Evolutionary conservation across 2,113 vertebrate species (phyloP).

Genomic region (Sinocyclocheilus grahami): DNA sequence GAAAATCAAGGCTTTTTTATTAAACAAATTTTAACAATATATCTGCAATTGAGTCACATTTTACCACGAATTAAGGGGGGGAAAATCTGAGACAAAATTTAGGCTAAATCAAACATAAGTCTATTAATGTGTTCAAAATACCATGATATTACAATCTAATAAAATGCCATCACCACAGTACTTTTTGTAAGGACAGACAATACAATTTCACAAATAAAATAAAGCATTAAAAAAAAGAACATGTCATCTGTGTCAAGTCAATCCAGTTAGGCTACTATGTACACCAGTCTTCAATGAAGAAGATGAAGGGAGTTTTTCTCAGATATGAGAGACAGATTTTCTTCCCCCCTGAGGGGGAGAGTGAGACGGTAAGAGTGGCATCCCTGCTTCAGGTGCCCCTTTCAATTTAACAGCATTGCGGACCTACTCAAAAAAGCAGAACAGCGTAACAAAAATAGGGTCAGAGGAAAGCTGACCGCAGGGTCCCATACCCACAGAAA

Average conservation of each 20-base stretch:
- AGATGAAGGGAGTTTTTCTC: conserved; percentile 8
- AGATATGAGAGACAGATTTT: not conserved
- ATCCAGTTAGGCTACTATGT: not conserved
- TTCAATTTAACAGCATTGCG: conserved; percentile 44
- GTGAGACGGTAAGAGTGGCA: not conserved
- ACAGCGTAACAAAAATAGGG: not conserved
- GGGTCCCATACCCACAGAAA: conserved; percentile 28
- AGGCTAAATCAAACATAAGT: too few species aligned
- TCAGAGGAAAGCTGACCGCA: not conserved
- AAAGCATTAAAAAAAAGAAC: not conserved
- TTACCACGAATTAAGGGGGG: too few species aligned
- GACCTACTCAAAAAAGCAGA: conserved; percentile 35
- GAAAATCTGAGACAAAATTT: too few species aligned
- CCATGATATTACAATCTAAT: too few species aligned
- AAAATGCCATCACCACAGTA: not conserved
- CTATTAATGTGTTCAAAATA: too few species aligned
- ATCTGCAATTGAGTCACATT: too few species aligned
- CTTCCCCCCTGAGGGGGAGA: not conserved
- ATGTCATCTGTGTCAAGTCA: not conserved
- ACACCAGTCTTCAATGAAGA: not conserved
- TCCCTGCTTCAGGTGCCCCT: conserved; percentile 24
- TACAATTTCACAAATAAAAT: too few species aligned
- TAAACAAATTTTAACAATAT: too few species aligned
- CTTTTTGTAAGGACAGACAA: too few species aligned
- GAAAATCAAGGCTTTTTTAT: too few species aligned